These are phyloP conservation scores for Regulus satrapa DNA, from an alignment of 2,113 vertebrate genomes.

Conservation along the genomic window DNA sequence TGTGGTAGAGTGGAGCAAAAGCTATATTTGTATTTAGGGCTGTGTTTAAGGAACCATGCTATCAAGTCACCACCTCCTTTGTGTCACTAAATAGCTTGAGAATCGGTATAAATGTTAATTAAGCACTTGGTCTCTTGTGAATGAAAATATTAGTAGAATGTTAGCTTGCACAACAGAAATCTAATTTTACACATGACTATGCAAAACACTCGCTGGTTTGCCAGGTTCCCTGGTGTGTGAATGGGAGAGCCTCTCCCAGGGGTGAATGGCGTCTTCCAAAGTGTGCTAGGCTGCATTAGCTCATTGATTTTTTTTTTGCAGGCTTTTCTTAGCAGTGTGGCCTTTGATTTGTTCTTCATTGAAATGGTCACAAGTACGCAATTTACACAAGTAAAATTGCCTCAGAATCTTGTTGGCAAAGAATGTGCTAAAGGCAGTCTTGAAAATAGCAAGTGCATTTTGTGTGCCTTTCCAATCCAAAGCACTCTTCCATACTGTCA, in stretches of 20 bases:
- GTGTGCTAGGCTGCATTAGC: neutral
- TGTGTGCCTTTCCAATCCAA: neutral
- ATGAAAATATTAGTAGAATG: conserved; percentile 49
- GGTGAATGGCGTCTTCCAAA: neutral
- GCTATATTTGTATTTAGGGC: neutral
- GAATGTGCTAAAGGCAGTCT: neutral
- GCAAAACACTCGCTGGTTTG: neutral
- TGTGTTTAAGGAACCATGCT: neutral
- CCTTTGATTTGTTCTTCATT: neutral
- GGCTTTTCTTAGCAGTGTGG: neutral
- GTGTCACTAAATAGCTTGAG: conserved; percentile 33
- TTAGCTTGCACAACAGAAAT: conserved; percentile 16
- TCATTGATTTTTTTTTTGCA: neutral
- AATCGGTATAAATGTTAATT: conserved; percentile 40
- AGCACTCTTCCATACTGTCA: neutral
- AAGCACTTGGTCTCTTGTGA: conserved; percentile 26
- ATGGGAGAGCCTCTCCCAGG: neutral
- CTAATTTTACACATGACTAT: conserved; percentile 45
- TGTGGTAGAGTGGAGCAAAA: neutral
- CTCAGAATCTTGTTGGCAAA: neutral
- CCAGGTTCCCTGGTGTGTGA: neutral
- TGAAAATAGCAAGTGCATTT: neutral
- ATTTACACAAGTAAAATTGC: neutral
- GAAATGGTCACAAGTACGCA: neutral
- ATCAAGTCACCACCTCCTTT: conserved; percentile 2